Conservation (phyloP, 2,888 invertebrate genomes). For the Scaptomyza cyrtandrae region DNA sequence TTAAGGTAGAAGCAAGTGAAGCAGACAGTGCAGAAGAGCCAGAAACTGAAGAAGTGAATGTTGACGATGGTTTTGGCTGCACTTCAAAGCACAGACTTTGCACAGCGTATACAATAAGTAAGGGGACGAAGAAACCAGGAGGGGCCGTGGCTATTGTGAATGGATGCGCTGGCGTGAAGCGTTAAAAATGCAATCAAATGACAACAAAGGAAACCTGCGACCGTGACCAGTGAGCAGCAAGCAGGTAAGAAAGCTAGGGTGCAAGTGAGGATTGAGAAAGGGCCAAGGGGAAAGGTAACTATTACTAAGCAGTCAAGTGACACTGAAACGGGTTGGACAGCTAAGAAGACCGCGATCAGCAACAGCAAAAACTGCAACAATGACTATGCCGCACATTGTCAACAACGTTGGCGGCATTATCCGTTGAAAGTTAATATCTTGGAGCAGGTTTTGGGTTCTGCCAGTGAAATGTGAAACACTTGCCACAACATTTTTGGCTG, state of each 20-base stretch:
- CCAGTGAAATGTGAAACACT: conserved; percentile 52
- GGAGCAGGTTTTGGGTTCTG: conserved; percentile 41
- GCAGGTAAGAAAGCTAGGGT: conserved; percentile 35
- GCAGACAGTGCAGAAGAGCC: not conserved
- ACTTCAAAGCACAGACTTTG: conserved; percentile 1
- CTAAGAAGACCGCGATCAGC: conserved; percentile 52
- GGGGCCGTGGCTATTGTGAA: conserved; percentile 26
- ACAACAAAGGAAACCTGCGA: conserved; percentile 60
- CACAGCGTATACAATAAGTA: no score
- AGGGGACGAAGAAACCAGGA: not conserved
- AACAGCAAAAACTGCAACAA: conserved; percentile 26
- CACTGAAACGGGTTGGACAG: conserved; percentile 55
- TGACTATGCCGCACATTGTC: conserved; percentile 2
- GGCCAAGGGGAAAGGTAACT: conserved; percentile 6
- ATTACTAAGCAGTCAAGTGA: conserved; percentile 34
- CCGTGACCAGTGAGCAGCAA: conserved; percentile 52
- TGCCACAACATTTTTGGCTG: conserved; percentile 16
- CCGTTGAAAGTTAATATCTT: conserved; percentile 67
- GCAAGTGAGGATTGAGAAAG: not conserved
- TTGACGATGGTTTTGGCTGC: conserved; percentile 25
- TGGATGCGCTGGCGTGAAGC: conserved; percentile 63
- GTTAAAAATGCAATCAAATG: conserved; percentile 76
- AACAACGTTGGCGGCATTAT: conserved; percentile 23
- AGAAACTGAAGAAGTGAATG: conserved; percentile 18
- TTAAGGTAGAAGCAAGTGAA: conserved; percentile 12